phyloP scores from a whole-genome alignment of 2,888 invertebrate species.

The Scaptomyza tumidula region DNA sequence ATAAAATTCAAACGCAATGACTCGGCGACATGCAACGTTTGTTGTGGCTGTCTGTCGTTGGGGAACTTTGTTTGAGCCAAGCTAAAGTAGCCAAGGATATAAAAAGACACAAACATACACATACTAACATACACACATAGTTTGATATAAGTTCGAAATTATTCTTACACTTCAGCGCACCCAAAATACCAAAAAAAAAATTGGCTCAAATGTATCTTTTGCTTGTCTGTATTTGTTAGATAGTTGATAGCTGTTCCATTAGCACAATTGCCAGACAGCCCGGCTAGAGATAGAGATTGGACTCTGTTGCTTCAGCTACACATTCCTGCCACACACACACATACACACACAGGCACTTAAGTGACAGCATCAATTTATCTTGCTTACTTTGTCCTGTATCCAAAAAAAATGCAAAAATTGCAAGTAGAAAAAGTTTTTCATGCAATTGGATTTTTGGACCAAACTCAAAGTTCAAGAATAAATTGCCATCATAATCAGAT shows the following conservation, averaged over 20 bases:
- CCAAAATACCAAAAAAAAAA: conserved; percentile 38
- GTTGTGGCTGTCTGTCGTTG: conserved; percentile 10
- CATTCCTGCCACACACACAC: conserved; percentile 6
- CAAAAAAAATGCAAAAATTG: no score
- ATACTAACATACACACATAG: conserved; percentile 55
- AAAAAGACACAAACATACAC: conserved; percentile 55
- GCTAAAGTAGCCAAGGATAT: conserved; percentile 38
- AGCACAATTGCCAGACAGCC: conserved; percentile 64
- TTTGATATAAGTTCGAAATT: conserved; percentile 3
- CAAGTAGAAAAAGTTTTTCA: conserved; percentile 12
- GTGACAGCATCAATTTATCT: conserved; percentile 63
- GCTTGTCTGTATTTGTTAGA: conserved; percentile 7
- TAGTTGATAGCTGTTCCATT: conserved; percentile 68
- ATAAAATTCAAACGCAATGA: conserved; percentile 53
- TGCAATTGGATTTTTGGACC: conserved; percentile 51
- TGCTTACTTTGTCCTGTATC: conserved; percentile 10
- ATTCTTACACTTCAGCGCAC: conserved; percentile 65
- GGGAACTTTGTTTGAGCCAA: conserved; percentile 15
- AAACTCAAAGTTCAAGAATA: not conserved
- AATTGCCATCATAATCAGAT: not conserved
- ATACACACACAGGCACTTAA: conserved; percentile 3
- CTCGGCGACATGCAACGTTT: conserved; percentile 38
- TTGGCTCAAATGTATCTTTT: conserved; percentile 16
- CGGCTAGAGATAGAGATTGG: not conserved
- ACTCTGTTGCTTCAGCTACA: conserved; percentile 40